Percentiles rank a stretch among this genome's conserved stretches.
phyloP scores from a whole-genome alignment of 2,113 vertebrate genomes.

The Alligator sinensis region DNA sequence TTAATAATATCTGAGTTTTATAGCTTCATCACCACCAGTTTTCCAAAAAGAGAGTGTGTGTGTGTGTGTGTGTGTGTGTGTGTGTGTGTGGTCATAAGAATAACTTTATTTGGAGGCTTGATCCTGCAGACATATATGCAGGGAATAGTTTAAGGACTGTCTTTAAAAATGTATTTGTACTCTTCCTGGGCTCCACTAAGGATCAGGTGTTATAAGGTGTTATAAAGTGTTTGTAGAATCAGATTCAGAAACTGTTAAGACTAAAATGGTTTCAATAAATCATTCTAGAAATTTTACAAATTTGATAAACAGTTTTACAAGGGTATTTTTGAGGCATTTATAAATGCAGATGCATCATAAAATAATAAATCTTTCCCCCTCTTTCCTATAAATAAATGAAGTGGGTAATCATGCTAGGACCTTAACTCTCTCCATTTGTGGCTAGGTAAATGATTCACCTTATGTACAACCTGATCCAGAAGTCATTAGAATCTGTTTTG shows the following conservation, averaged over 20 bases:
- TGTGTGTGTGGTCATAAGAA: neutral
- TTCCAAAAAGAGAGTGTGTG: neutral
- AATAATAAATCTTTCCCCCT: rapidly evolving
- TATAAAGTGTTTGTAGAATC: neutral
- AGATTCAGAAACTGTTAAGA: neutral
- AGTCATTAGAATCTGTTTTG: rapidly evolving
- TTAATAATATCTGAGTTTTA: neutral
- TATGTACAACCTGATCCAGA: neutral
- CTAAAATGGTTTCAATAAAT: rapidly evolving
- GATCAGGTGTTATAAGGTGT: too few relatives aligned
- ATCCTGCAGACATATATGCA: neutral
- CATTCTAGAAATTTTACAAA: rapidly evolving
- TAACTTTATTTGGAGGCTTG: neutral
- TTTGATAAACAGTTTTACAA: rapidly evolving
- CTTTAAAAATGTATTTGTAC: neutral
- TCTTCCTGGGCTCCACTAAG: too few relatives aligned
- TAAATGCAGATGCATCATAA: rapidly evolving
- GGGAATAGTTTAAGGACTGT: neutral
- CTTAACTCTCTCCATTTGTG: rapidly evolving
- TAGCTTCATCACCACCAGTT: neutral
- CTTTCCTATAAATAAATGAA: rapidly evolving
- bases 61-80: neutral
- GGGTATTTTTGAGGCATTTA: rapidly evolving
- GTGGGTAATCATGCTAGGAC: neutral
- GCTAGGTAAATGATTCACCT: neutral